These are phyloP conservation scores for Fopius arisanus DNA, from an alignment of 1,140 invertebrate genomes.

Conservation along the genomic window DNA sequence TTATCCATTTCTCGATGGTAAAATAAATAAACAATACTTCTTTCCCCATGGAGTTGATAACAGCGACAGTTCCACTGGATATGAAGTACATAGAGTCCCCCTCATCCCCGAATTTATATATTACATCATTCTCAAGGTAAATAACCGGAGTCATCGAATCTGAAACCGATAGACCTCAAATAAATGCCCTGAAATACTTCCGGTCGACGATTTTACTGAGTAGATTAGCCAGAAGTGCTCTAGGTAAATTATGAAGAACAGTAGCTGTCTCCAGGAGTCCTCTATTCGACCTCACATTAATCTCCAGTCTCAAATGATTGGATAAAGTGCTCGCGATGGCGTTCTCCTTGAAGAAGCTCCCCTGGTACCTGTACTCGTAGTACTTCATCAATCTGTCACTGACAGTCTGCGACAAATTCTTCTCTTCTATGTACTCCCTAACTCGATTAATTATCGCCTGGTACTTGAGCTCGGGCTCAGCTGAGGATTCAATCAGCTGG, in stretches of 20 bases:
- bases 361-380: conserved; percentile 51
- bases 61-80: conserved; percentile 64
- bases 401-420: conserved; percentile 42
- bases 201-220: conserved; percentile 37
- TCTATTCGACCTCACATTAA: conserved; percentile 39
- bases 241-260: conserved; percentile 45
- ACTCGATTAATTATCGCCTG: conserved; percentile 45
- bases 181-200: not conserved
- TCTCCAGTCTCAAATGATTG: conserved; percentile 47
- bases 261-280: conserved; percentile 41
- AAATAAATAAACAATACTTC: conserved; percentile 63
- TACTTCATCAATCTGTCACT: conserved; percentile 44
- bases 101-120: conserved; percentile 59
- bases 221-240: conserved; percentile 40
- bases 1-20: not conserved
- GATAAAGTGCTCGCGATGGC: conserved; percentile 46
- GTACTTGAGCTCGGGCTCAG: conserved; percentile 48
- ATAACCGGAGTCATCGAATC: conserved; percentile 42
- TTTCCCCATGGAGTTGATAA: conserved; percentile 64
- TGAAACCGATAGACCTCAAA: conserved; percentile 23
- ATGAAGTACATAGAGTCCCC: conserved; percentile 70
- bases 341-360: conserved; percentile 50
- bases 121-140: conserved; percentile 51
- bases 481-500: conserved; percentile 42
- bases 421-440: conserved; percentile 45